Conservation (phyloP, 2,797 vertebrate genomes). For the Phrynocephalus vlangalii region DNA sequence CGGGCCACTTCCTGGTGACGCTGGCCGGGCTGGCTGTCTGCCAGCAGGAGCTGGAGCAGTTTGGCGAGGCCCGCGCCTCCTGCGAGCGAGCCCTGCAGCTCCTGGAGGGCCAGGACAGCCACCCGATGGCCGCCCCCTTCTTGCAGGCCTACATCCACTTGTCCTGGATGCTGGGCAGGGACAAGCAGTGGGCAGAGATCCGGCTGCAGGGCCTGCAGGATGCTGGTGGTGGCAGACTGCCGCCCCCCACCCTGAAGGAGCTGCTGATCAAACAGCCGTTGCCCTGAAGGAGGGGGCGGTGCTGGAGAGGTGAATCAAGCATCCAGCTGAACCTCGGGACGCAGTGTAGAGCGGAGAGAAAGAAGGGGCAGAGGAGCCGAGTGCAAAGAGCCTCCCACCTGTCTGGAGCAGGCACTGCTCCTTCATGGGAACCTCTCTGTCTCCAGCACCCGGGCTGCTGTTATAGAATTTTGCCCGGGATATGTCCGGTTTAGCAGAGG, state of each 20-base stretch:
- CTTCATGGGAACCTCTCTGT: too few relatives aligned
- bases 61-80: constrained; percentile 85
- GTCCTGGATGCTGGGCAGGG: constrained; percentile 90
- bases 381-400: too few relatives aligned
- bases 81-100: constrained; percentile 87
- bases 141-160: constrained; percentile 86
- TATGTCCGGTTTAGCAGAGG: neutral
- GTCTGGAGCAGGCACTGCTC: too few relatives aligned
- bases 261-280: constrained; percentile 87
- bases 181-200: constrained; percentile 90
- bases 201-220: constrained; percentile 84
- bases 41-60: constrained; percentile 89
- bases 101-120: constrained; percentile 76
- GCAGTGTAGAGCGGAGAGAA: too few relatives aligned
- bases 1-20: constrained; percentile 82
- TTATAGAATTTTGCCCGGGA: neutral
- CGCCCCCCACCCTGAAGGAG: constrained; percentile 87
- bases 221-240: constrained; percentile 75
- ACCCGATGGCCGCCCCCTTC: constrained; percentile 86
- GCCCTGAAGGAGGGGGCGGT: constrained; percentile 64
- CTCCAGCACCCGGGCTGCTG: too few relatives aligned
- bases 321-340: too few relatives aligned
- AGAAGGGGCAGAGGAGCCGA: too few relatives aligned
- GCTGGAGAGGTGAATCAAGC: accelerated
- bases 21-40: constrained; percentile 87